A percentile compares a stretch with the other conserved stretches of the same genome.
Conservation (phyloP, 1,140 invertebrate species). For the Hylyphantes graminicola region DNA sequence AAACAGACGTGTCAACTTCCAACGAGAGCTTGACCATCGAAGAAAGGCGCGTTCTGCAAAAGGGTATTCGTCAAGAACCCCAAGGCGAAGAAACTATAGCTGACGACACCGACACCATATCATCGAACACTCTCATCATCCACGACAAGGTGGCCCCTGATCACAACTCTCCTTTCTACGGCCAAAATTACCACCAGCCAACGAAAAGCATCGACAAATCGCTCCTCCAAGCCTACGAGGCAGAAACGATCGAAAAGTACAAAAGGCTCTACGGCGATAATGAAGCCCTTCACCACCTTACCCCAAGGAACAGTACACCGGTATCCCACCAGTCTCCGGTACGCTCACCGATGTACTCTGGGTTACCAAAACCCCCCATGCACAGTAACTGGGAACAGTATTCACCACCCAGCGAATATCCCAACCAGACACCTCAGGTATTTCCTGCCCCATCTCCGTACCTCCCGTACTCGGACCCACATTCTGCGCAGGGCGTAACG, state of each 20-base stretch:
- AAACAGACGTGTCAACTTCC: constrained; percentile 90
- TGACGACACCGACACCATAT: constrained; percentile 66
- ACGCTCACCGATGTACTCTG: constrained; percentile 33
- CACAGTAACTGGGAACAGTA: constrained; percentile 41
- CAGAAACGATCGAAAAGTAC: constrained; percentile 24
- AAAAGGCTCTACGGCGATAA: constrained; percentile 44
- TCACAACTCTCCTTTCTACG: constrained; percentile 62
- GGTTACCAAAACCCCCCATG: constrained; percentile 9
- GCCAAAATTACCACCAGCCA: constrained; percentile 39
- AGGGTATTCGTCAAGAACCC: constrained; percentile 87
- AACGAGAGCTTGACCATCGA: constrained; percentile 89
- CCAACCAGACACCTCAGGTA: background rate
- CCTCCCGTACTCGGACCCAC: constrained; percentile 42
- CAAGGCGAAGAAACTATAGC: constrained; percentile 83
- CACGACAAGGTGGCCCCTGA: constrained; percentile 62
- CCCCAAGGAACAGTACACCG: constrained; percentile 8
- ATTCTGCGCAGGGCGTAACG: constrained; percentile 78
- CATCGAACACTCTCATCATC: constrained; percentile 66
- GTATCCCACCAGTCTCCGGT: constrained; percentile 53
- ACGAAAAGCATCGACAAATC: constrained; percentile 17
- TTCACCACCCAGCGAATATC: constrained; percentile 29
- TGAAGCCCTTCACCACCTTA: background rate
- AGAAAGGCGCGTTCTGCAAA: constrained; percentile 83
- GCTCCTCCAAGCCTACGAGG: background rate
- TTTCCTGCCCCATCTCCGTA: constrained; percentile 5